A percentile compares a stretch with the other conserved stretches of the same genome.
Evolutionary conservation across 64 coral and sea anemone genomes (phyloP).

Genomic region (Astreopora myriophthalma): DNA sequence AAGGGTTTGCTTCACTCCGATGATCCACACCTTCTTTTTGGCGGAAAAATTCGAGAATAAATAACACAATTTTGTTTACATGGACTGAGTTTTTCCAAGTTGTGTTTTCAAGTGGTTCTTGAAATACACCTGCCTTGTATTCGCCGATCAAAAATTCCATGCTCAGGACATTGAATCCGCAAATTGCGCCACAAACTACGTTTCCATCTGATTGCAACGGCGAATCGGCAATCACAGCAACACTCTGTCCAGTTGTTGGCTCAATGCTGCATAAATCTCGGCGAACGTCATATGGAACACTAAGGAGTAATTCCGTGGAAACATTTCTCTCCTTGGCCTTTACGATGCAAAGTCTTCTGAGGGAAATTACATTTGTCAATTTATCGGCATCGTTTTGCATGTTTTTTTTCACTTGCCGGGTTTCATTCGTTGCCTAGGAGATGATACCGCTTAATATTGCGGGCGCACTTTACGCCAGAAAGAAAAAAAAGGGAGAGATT

Average conservation of each 20-base stretch:
- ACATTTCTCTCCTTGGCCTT: background rate
- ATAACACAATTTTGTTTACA: background rate
- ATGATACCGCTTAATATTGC: no score
- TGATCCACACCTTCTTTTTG: background rate
- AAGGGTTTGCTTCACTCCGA: background rate
- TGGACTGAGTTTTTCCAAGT: background rate
- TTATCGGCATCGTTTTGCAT: no score
- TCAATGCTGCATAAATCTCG: background rate
- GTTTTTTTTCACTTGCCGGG: background rate
- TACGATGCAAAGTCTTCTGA: background rate
- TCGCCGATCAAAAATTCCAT: conserved; percentile 3
- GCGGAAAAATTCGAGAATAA: background rate
- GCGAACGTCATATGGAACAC: background rate
- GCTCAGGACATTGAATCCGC: background rate
- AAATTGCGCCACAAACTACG: background rate
- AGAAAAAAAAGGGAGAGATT: no score
- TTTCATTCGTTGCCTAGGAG: no score
- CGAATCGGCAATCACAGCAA: background rate
- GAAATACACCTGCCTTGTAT: background rate
- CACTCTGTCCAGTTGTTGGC: background rate
- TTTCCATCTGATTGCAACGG: background rate
- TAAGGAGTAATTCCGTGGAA: background rate
- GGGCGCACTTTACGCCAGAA: no score
- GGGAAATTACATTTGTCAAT: background rate
- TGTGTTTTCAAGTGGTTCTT: background rate